Base-by-base conservation (phyloP, 2,113 vertebrate species). In the Microcebus murinus region DNA sequence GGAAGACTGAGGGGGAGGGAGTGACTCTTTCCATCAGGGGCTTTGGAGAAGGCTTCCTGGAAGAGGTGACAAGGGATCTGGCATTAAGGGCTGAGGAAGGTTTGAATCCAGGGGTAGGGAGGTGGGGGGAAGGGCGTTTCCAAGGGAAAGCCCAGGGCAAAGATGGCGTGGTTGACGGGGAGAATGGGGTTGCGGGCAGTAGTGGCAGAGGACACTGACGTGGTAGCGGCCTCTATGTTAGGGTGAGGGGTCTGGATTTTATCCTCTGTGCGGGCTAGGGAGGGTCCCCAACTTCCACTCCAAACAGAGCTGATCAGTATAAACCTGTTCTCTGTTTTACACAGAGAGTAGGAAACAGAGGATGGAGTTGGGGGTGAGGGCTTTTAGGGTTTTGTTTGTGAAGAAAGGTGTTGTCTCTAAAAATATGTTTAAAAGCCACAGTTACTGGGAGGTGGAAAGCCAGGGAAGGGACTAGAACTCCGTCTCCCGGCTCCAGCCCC, bases 371-470 rank as follows among this genome's bases (percentile, higher is more conserved):
- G 31, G 36, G 25, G n/a, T 31, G 6, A 25, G 31, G 52, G n/a
- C 8, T 65, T 25, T 73, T 79, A 45, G 65, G 34, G 65, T 96
- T 95, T 95, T 79, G n/a, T 73, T 85, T 82, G 27, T 93, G 63
- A 85, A 59, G 70, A 70, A 29, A 34, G 11, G 67, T 34, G 29
- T 68, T 84, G 42, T 29, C 48, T 63, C 5, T 63, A 17, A 68
- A 88, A 77, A 85, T 59, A 8, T 67, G 50, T 87, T 87, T 89
- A 70, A 20, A 87, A 45, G 31, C 17, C 82, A 73, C 18, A 79
- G 59, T 8, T 68, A 9, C 6, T 31, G n/a, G 67, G 39, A 11
- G 67, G 13, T 25, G 57, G 52, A 21, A 90, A 68, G 39, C 34
- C 45, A 84, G 52, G 18, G 61, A 48, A 36, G 31, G 63, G 59